phyloP scores from a whole-genome alignment of 2,888 invertebrate genomes.

The Cheilosia variabilis region DNA sequence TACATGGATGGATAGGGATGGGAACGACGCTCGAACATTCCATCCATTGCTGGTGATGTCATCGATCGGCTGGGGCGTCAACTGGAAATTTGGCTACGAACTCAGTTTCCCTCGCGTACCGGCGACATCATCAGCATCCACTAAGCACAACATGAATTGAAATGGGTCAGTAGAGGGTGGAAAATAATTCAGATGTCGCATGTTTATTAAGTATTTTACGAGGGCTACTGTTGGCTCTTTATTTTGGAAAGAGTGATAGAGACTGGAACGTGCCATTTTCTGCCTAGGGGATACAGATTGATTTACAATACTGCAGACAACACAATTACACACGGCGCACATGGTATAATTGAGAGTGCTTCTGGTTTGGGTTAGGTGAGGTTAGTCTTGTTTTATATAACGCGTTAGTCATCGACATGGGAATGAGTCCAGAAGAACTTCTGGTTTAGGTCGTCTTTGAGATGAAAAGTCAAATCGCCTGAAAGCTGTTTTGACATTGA shows the following conservation, averaged over 20 bases:
- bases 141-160: conserved; percentile 62
- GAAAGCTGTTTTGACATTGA: no score
- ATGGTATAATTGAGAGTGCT: neutral
- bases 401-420: neutral
- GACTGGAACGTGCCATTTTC: conserved; percentile 1
- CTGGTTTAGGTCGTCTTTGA: no score
- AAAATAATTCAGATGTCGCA: conserved; percentile 41
- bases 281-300: neutral
- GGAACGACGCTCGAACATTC: conserved; percentile 39
- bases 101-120: conserved; percentile 20
- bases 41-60: conserved; percentile 46
- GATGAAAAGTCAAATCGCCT: no score
- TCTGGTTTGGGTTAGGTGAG: neutral
- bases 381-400: neutral
- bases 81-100: conserved; percentile 58
- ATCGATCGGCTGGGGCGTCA: conserved; percentile 58
- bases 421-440: no score
- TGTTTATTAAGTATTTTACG: conserved; percentile 36
- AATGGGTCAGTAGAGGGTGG: conserved; percentile 74
- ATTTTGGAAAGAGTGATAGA: neutral
- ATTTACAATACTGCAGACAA: neutral
- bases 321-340: neutral
- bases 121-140: conserved; percentile 9
- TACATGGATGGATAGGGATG: conserved; percentile 2
- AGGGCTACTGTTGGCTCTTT: conserved; percentile 8